phyloP scores from a whole-genome alignment of 2,113 vertebrate species.

The Drymodes brunneopygia region DNA sequence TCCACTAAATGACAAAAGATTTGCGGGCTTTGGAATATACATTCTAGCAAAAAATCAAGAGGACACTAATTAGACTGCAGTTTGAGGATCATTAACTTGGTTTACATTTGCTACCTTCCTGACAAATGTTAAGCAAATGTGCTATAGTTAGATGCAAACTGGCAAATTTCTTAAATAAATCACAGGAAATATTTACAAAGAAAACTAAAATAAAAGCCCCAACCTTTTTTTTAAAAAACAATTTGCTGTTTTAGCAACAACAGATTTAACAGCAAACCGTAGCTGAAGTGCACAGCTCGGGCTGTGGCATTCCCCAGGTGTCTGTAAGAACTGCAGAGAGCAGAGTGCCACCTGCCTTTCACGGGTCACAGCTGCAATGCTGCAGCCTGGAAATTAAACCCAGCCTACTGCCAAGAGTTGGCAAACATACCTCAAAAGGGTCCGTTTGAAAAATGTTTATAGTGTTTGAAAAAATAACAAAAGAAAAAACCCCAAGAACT shows the following conservation, averaged over 20 bases:
- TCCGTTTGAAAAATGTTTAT: not conserved
- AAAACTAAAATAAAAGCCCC: not conserved
- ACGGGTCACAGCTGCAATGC: constrained; percentile 2
- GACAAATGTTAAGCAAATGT: not conserved
- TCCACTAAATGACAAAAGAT: not conserved
- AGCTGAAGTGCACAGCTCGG: not conserved
- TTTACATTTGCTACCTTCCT: not conserved
- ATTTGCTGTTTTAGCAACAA: not conserved
- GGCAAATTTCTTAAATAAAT: not conserved
- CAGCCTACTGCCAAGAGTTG: not conserved
- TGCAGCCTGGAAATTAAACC: not conserved
- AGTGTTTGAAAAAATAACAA: not conserved
- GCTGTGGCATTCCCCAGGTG: not conserved
- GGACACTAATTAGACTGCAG: not conserved
- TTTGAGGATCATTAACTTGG: not conserved
- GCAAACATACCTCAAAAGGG: not conserved
- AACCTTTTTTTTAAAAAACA: not conserved
- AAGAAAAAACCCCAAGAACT: not conserved
- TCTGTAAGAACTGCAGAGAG: not conserved
- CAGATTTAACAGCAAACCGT: not conserved
- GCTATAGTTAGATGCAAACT: not conserved
- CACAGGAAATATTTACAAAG: not conserved
- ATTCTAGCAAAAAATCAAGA: not conserved
- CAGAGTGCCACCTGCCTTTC: constrained; percentile 42
- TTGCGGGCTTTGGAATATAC: not conserved